phyloP scores from a whole-genome alignment of 2,888 invertebrate species.

The Malthinus flaveolus region DNA sequence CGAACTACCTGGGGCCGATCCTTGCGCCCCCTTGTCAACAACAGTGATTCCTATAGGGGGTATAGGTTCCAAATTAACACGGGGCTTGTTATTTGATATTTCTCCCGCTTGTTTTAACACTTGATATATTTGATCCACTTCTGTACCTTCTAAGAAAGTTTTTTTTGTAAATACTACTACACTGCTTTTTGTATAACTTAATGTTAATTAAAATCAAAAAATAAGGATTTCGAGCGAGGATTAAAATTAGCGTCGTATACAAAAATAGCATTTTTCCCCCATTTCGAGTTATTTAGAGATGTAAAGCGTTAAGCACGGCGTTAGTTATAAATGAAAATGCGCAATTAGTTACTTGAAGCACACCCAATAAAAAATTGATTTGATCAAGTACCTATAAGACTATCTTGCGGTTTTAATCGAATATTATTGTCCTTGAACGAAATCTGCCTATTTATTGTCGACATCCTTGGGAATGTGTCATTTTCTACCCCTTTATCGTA shows the following conservation, averaged over 20 bases:
- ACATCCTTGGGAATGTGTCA: slow-evolving; percentile 46
- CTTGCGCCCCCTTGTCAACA: slow-evolving; percentile 41
- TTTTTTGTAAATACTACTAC: not conserved
- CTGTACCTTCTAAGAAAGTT: slow-evolving; percentile 47
- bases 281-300: not conserved
- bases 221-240: not conserved
- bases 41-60: slow-evolving; percentile 55
- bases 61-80: slow-evolving; percentile 45
- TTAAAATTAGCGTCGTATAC: not conserved
- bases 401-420: slow-evolving; percentile 40
- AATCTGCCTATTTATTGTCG: slow-evolving; percentile 52
- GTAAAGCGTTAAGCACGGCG: not conserved
- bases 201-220: not conserved
- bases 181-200: not conserved
- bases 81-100: slow-evolving; percentile 64
- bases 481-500: slow-evolving; percentile 21
- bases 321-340: not conserved
- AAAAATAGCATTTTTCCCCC: no score
- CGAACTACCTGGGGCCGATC: slow-evolving; percentile 50
- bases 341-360: slow-evolving; percentile 18
- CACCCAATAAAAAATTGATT: slow-evolving; percentile 12
- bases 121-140: slow-evolving; percentile 93
- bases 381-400: slow-evolving; percentile 42
- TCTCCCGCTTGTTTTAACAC: slow-evolving; percentile 94
- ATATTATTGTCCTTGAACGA: slow-evolving; percentile 48